Conservation (phyloP, 1,140 invertebrate species). For the Colletes gigas region DNA sequence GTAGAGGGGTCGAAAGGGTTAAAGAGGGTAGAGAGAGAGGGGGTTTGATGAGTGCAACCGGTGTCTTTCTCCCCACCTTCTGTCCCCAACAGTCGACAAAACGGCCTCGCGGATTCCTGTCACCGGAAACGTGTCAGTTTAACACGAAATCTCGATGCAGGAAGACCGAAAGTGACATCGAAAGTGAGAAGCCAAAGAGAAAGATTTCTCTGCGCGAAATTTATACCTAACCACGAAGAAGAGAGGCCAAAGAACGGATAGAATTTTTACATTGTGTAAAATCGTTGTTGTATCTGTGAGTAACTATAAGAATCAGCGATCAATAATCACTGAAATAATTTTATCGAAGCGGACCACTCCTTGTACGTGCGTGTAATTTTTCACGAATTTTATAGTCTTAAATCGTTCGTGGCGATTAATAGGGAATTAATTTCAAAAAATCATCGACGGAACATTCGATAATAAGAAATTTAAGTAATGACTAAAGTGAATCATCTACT, state of each 20-base stretch:
- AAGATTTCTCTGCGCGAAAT: not conserved
- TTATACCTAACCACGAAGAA: no score
- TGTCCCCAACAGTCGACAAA: constrained; percentile 62
- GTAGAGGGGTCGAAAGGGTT: constrained; percentile 58
- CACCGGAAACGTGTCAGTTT: constrained; percentile 76
- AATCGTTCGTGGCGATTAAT: not conserved
- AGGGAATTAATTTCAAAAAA: not conserved
- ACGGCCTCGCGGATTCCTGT: constrained; percentile 73
- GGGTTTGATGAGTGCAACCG: constrained; percentile 78
- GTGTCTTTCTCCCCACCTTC: constrained; percentile 75
- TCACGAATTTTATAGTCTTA: not conserved
- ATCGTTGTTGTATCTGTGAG: constrained; percentile 13
- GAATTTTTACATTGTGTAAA: not conserved
- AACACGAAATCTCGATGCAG: constrained; percentile 75
- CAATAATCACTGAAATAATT: not conserved
- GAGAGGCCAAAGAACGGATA: not conserved
- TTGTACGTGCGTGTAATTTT: not conserved
- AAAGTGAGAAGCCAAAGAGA: constrained; percentile 16
- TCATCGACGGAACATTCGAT: not conserved
- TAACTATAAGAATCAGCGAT: not conserved
- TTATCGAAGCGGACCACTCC: no score
- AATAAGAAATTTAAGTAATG: not conserved
- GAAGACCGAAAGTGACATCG: constrained; percentile 56
- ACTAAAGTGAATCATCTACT: constrained; percentile 25
- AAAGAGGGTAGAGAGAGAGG: constrained; percentile 63